phyloP scores from a whole-genome alignment of 2,888 invertebrate species.

The Baccha elongata region DNA sequence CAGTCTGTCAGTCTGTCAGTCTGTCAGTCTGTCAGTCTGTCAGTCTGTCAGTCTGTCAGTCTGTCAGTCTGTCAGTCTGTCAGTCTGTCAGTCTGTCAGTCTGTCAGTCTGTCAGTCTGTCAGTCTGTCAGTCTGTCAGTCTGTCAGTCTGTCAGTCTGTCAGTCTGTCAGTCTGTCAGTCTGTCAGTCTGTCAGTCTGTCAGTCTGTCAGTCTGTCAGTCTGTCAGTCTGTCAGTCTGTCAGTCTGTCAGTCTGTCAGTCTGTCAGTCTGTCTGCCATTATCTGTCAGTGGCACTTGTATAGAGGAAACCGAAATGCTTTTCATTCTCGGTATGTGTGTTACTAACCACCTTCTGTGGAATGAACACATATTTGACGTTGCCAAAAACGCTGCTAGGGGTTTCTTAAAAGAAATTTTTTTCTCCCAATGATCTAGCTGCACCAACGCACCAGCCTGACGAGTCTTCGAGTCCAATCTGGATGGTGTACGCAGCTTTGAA shows the following conservation, averaged over 20 bases:
- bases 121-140: conserved; percentile 29
- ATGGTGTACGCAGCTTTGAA: too few species aligned
- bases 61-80: conserved; percentile 33
- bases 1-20: conserved; percentile 31
- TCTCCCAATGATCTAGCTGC: too few species aligned
- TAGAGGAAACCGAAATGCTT: too few species aligned
- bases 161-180: conserved; percentile 27
- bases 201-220: conserved; percentile 27
- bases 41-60: conserved; percentile 31
- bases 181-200: conserved; percentile 28
- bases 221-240: conserved; percentile 28
- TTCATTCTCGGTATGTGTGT: too few species aligned
- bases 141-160: conserved; percentile 28
- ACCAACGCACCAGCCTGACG: too few species aligned
- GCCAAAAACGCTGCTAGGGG: too few species aligned
- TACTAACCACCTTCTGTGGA: too few species aligned
- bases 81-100: conserved; percentile 31
- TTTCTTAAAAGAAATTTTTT: too few species aligned
- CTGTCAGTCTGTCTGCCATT: conserved; percentile 8
- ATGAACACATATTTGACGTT: too few species aligned
- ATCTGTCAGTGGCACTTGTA: too few species aligned
- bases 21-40: conserved; percentile 33
- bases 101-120: conserved; percentile 33
- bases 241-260: conserved; percentile 27
- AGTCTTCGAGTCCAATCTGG: too few species aligned